Percentiles rank a stretch among this genome's conserved stretches.
phyloP scores from a whole-genome alignment of 2,888 invertebrate genomes.

The Enoplolaimus lenunculus region DNA sequence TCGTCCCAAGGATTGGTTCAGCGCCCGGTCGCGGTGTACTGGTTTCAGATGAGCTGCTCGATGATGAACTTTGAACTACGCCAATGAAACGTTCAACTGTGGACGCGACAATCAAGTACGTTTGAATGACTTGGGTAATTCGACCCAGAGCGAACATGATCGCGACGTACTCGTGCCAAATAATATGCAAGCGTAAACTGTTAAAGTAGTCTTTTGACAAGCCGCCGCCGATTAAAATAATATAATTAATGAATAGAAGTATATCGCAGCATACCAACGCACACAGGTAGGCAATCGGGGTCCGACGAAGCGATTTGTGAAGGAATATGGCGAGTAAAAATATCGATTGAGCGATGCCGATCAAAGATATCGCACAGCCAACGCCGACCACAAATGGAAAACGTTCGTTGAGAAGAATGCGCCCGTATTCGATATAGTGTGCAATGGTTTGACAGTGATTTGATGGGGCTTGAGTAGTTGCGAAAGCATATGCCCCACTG shows the following conservation, averaged over 20 bases:
- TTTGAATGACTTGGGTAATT: slow-evolving; percentile 12
- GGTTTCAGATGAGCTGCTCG: not conserved
- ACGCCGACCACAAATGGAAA: slow-evolving; percentile 16
- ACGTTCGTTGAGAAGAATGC: slow-evolving; percentile 11
- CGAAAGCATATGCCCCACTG: no score
- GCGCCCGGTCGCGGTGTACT: no score
- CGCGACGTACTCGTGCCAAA: slow-evolving; percentile 12
- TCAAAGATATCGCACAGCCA: not conserved
- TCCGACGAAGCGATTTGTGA: not conserved
- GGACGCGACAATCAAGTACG: slow-evolving; percentile 11
- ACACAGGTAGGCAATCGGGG: not conserved
- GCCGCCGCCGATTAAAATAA: slow-evolving; percentile 12
- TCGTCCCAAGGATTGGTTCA: no score
- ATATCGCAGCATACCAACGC: not conserved
- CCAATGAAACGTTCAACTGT: slow-evolving; percentile 13
- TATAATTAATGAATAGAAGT: slow-evolving; percentile 4
- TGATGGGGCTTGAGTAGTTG: no score
- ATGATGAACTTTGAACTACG: not conserved
- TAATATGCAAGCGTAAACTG: not conserved
- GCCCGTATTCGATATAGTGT: not conserved
- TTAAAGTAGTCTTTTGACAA: slow-evolving; percentile 15
- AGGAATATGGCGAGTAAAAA: slow-evolving; percentile 4
- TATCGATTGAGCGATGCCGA: not conserved
- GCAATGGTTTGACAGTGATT: slow-evolving; percentile 3
- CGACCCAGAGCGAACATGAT: slow-evolving; percentile 15